A percentile compares a stretch with the other conserved stretches of the same genome.
Conservation (phyloP, 2,113 vertebrate species). For the Amblyopsis rosae region DNA sequence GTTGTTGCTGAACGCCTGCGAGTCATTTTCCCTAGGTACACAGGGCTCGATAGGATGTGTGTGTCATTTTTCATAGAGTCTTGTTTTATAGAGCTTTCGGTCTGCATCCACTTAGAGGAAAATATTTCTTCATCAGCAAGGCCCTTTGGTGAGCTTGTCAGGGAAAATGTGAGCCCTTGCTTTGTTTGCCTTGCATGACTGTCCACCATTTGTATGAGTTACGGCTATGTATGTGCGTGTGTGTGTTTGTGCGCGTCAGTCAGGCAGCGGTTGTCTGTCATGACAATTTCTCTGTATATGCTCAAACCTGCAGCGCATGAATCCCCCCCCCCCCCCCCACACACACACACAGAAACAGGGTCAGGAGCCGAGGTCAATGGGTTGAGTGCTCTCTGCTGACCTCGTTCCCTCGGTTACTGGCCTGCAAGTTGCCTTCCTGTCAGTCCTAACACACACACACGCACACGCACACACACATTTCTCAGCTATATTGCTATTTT, state of each 20-base stretch:
- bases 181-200: not conserved
- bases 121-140: constrained; percentile 17
- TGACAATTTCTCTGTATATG: not conserved
- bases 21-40: constrained; percentile 19
- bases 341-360: not conserved
- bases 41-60: constrained; percentile 9
- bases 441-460: not conserved
- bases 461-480: not conserved
- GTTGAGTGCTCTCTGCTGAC: constrained; percentile 12
- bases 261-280: not conserved
- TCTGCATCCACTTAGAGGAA: constrained; percentile 25
- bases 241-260: constrained; percentile 1
- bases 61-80: constrained; percentile 27
- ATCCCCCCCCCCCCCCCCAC: not conserved
- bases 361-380: constrained; percentile 9
- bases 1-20: constrained; percentile 12
- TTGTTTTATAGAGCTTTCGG: constrained; percentile 18
- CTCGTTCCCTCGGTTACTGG: constrained; percentile 13
- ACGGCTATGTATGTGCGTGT: not conserved
- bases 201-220: not conserved
- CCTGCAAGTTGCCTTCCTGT: constrained; percentile 21
- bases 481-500: not conserved
- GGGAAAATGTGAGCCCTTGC: constrained; percentile 21
- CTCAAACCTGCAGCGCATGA: constrained; percentile 1
- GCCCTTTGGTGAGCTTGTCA: constrained; percentile 3